A percentile compares a stretch with the other conserved stretches of the same genome.
Evolutionary conservation across 2,797 vertebrate genomes (phyloP).

Genomic region (Saxicola maurus): DNA sequence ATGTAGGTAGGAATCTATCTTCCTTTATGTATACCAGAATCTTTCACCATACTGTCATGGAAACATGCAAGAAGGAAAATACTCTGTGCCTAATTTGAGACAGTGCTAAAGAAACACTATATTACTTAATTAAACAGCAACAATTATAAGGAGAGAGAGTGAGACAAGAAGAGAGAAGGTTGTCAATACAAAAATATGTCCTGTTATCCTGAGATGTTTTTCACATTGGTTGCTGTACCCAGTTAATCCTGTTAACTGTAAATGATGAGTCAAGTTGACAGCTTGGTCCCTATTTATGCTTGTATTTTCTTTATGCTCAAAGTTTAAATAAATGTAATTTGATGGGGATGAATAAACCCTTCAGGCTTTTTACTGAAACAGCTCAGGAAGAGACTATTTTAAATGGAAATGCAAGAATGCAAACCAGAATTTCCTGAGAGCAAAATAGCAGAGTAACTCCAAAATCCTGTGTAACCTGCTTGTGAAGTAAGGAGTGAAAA

Average conservation of each 20-base stretch:
- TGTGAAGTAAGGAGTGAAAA: neutral
- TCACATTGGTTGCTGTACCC: neutral
- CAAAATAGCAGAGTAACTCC: neutral
- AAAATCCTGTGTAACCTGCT: neutral
- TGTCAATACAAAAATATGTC: neutral
- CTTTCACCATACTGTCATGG: neutral
- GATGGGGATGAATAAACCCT: slow-evolving; percentile 51
- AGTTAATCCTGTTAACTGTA: slow-evolving; percentile 22
- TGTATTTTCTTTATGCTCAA: slow-evolving; percentile 47
- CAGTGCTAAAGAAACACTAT: neutral
- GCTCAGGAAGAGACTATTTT: slow-evolving; percentile 20
- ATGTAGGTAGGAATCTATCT: neutral
- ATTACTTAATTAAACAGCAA: neutral
- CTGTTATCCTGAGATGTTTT: neutral
- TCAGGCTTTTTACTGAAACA: slow-evolving; percentile 8
- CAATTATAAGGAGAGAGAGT: neutral
- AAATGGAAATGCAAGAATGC: slow-evolving; percentile 13
- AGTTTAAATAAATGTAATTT: slow-evolving; percentile 63
- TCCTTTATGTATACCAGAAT: neutral
- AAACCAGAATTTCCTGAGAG: slow-evolving; percentile 18
- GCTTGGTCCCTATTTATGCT: slow-evolving; percentile 47
- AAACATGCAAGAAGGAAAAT: neutral
- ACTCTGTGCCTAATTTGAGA: neutral
- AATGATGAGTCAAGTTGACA: slow-evolving; percentile 57
- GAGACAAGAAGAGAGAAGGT: neutral